Evolutionary conservation across 2,888 invertebrate species (phyloP), one percentile per base, ranked within the genome.

Genomic region (Apodemia zela): DNA sequence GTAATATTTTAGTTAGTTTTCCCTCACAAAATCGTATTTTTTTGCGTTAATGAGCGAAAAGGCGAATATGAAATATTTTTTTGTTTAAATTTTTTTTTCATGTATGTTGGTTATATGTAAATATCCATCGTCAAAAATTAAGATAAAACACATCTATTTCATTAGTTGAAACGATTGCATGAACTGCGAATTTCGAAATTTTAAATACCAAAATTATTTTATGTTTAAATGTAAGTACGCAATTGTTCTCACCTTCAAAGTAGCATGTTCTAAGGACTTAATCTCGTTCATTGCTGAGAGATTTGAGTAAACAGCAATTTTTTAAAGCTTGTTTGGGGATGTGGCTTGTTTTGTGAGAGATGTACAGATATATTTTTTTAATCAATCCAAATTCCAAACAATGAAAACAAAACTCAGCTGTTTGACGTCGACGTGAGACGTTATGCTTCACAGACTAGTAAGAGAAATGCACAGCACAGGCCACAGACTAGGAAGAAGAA

Each of bases 221-320:
- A n/a, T 45, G 45, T 7, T 45, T 7, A 45, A 45, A 42, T 45
- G 2, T 6, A 42, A 7, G 45, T 17, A 47, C 45, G 45, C 45
- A 47, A 47, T 47, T 47, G 6, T 57, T 57, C 73, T 82, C 89
- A 97, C 97, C 94, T 98, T 98, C 71, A 99, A 93, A 33, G 98
- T 98, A 62, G 98, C 97, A 92, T 99, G 98, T 87, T 99, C 99
- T 81, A 99, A 92, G 70, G 97, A 96, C 87, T 97, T 98, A 68
- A 98, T 93, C 92, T 98, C 98, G 82, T 97, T 96, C 98, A 98
- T 98, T 76, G 78, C 68, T 17, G 63, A 68, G 64, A 65, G 64
- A 57, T 61, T 51, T 58, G 3, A 15, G 21, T 66, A 59, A 61
- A 59, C 64, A 67, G 65, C 49, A 54, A 54, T 58, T 13, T 57